These are phyloP conservation scores for Sterrhoptilus dennistouni DNA, from an alignment of 2,113 vertebrate species.

Conservation along the genomic window DNA sequence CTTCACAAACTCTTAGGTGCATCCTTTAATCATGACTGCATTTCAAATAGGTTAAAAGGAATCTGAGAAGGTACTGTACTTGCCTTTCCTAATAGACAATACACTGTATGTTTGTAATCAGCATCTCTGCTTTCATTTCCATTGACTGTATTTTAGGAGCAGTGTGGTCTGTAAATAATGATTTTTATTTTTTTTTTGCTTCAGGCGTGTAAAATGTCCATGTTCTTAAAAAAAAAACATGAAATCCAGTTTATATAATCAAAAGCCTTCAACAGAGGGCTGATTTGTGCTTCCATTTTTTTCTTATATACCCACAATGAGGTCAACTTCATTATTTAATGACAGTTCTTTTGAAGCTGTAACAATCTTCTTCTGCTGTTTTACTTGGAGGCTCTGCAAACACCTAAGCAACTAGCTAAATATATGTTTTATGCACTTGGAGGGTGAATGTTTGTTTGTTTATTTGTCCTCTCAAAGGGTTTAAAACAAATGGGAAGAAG, in stretches of 20 bases:
- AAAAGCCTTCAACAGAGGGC: neutral
- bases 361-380: neutral
- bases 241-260: neutral
- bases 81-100: neutral
- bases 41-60: slow-evolving; percentile 77
- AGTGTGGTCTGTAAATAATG: neutral
- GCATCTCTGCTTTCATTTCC: neutral
- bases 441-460: slow-evolving; percentile 43
- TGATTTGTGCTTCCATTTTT: neutral
- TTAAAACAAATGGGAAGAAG: slow-evolving; percentile 49
- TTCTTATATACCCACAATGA: neutral
- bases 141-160: neutral
- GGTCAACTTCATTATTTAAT: slow-evolving; percentile 20
- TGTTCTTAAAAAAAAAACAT: neutral
- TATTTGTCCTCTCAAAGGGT: slow-evolving; percentile 26
- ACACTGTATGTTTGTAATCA: neutral
- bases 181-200: neutral
- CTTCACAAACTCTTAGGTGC: slow-evolving; percentile 54
- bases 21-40: slow-evolving; percentile 75
- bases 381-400: neutral
- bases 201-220: neutral
- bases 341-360: slow-evolving; percentile 1
- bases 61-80: slow-evolving; percentile 72
- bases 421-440: neutral
- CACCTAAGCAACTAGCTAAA: neutral